Base-by-base conservation (phyloP, 2,113 vertebrate species). In the Paramisgurnus dabryanus region DNA sequence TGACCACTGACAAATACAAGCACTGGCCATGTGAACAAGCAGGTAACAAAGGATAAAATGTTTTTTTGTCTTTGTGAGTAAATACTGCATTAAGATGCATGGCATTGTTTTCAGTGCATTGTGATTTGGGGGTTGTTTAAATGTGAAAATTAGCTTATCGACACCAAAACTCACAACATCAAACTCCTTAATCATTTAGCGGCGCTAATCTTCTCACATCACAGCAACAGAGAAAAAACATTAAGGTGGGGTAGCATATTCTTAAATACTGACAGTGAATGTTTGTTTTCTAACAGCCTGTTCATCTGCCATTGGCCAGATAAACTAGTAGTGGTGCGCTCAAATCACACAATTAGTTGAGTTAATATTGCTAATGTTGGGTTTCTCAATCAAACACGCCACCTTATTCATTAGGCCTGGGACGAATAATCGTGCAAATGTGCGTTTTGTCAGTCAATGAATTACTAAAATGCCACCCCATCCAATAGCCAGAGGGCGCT, bases 1-100 rank as follows among this genome's bases (percentile, higher is more conserved):
- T 10, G n/a, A 55, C 63, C 69, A 82, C 76, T 79, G 50, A 79
- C 83, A 71, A 75, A 84, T n/a, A 79, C 22, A 57, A 80, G 66
- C 64, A 43, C 65, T 49, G 57, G 67, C 15, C 75, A 39, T 40
- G 12, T 71, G 55, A 81, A 58, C 55, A 80, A 69, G 47, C 83
- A 49, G 43, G 67, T 7, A 18, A 47, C 39, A 40, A 41, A 41
- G 11, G 7, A 81, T 79, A 69, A 75, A 34, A 8, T 57, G 43
- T 17, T 53, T 18, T 40, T 81, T 80, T 53, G 57, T 80, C 80
- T 74, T 34, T 53, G 60, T 6, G 9, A 53, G 11, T 61, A 43
- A 76, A 17, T 39, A 60, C 63, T 49, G 4, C 22, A 27, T 63
- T 58, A 50, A 53, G 13, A 9, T 4, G 27, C 55, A 75, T 17